These are phyloP conservation scores for Leptodirus hochenwartii DNA, from an alignment of 2,888 invertebrate species.

Conservation along the genomic window DNA sequence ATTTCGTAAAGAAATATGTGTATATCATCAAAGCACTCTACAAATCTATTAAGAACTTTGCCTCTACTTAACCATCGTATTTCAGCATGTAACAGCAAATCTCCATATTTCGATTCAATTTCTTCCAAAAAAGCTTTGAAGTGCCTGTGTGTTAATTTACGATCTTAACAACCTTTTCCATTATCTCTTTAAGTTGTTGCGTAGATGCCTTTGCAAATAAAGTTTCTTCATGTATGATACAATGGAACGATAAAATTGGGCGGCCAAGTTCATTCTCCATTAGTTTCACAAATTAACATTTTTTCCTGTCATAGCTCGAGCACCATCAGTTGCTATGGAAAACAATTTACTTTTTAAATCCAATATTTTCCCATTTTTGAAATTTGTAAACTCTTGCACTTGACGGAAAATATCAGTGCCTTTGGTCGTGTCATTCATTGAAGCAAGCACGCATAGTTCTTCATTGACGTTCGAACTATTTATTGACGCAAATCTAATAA, in stretches of 20 bases:
- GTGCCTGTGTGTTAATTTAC: conserved; percentile 14
- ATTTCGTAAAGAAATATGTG: conserved; percentile 12
- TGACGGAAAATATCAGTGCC: conserved; percentile 14
- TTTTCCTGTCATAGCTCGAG: conserved; percentile 14
- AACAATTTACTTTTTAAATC: conserved; percentile 15
- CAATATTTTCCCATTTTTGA: conserved; percentile 14
- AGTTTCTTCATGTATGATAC: conserved; percentile 15
- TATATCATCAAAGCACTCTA: conserved; percentile 15
- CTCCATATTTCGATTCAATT: conserved; percentile 15
- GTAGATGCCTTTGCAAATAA: conserved; percentile 11
- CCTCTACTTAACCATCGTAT: conserved; percentile 14
- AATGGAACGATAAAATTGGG: conserved; percentile 15
- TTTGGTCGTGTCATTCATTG: conserved; percentile 13
- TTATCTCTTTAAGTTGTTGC: conserved; percentile 13
- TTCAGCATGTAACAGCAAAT: conserved; percentile 14
- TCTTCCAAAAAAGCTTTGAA: conserved; percentile 15
- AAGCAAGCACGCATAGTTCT: conserved; percentile 14
- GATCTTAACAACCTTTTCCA: conserved; percentile 15
- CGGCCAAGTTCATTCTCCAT: conserved; percentile 14
- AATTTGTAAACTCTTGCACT: conserved; percentile 14
- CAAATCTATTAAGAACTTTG: conserved; percentile 16
- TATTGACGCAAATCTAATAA: conserved; percentile 14
- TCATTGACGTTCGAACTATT: conserved; percentile 14
- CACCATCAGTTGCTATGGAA: conserved; percentile 15
- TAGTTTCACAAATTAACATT: conserved; percentile 14